These are phyloP conservation scores for Sitta carolinensis DNA, from an alignment of 2,797 vertebrate species.

Conservation along the genomic window DNA sequence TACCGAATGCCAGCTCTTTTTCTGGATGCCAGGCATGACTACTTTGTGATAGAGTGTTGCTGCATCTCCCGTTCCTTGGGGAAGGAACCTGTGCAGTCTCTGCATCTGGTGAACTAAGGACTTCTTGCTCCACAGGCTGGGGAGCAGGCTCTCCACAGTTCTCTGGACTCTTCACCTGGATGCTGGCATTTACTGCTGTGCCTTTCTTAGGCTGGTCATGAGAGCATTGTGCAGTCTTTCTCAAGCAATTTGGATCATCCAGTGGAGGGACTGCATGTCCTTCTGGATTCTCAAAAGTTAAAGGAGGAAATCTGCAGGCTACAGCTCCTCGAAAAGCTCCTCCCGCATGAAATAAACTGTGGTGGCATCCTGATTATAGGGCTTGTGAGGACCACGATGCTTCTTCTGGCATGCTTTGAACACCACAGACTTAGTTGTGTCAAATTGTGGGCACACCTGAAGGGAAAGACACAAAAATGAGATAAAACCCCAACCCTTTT, in stretches of 20 bases:
- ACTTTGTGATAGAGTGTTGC: neutral
- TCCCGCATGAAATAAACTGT: constrained; percentile 14
- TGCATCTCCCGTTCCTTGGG: neutral
- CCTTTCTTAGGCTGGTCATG: neutral
- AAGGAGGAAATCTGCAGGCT: constrained; percentile 77
- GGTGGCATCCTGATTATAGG: constrained; percentile 50
- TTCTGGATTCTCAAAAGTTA: constrained; percentile 75
- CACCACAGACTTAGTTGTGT: constrained; percentile 29
- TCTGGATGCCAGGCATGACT: neutral
- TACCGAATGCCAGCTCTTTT: accelerated
- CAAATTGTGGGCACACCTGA: constrained; percentile 88
- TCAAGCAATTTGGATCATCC: accelerated
- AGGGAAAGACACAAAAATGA: neutral
- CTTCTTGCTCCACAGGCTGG: neutral
- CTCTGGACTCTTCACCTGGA: neutral
- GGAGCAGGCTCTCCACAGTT: neutral
- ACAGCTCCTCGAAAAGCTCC: constrained; percentile 55
- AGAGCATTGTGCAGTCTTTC: neutral
- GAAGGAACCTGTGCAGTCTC: constrained; percentile 66
- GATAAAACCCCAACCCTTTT: neutral
- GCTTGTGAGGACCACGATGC: constrained; percentile 30
- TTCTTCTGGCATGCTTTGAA: constrained; percentile 49
- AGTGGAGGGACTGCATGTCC: neutral
- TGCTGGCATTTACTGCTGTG: neutral
- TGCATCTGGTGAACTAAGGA: constrained; percentile 56